phyloP scores from a whole-genome alignment of 2,113 vertebrate genomes.

The Urocynchramus pylzowi region DNA sequence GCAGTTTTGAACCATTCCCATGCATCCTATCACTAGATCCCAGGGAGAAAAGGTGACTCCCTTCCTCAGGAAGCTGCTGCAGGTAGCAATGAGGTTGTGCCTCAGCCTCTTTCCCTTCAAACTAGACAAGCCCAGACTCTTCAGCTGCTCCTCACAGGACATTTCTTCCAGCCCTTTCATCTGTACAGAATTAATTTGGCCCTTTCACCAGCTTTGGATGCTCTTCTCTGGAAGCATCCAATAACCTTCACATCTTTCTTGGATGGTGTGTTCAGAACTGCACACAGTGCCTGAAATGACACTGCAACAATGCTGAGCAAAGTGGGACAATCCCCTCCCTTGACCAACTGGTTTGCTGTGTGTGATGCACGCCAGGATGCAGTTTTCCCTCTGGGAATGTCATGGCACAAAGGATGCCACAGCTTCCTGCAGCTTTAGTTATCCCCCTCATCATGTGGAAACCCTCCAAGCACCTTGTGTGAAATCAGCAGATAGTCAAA shows the following conservation, averaged over 20 bases:
- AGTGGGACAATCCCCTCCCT: neutral
- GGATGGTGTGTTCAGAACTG: neutral
- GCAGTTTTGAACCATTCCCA: neutral
- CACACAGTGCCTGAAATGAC: accelerated
- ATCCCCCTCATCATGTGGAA: neutral
- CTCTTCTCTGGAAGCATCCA: neutral
- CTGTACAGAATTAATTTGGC: too few relatives aligned
- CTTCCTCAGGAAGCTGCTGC: neutral
- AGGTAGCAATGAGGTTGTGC: neutral
- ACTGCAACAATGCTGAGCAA: accelerated
- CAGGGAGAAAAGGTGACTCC: neutral
- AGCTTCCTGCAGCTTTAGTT: neutral
- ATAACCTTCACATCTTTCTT: neutral
- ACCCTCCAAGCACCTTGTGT: neutral
- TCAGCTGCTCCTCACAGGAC: neutral
- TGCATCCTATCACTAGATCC: accelerated
- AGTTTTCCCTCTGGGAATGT: neutral
- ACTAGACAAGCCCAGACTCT: neutral
- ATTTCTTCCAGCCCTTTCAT: neutral
- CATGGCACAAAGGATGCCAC: neutral
- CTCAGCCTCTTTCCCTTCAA: neutral
- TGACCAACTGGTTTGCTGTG: too few relatives aligned
- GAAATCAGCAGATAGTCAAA: neutral
- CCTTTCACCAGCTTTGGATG: neutral
- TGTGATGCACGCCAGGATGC: neutral